Evolutionary conservation across 2,797 vertebrate genomes (phyloP), one percentile per base, ranked within the genome.

Genomic region (Mus minutoides): DNA sequence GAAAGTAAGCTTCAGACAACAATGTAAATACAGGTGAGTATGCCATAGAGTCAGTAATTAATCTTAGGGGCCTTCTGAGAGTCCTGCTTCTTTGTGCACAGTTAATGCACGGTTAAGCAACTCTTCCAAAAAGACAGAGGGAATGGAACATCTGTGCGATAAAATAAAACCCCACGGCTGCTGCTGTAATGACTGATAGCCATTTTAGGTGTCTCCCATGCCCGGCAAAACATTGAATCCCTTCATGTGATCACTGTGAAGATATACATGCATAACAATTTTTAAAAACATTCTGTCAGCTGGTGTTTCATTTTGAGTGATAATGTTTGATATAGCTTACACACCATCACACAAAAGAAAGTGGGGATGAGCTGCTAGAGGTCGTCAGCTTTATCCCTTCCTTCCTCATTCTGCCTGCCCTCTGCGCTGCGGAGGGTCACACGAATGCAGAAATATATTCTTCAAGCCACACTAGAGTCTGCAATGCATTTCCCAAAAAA

Each of bases 191-290:
- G 83, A 69, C 58, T 93, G 34, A n/a, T 87, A 77, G 43, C 69
- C 34, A 92, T 96, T 91, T 93, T 85, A 96, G 73, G 49, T 94
- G 58, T 76, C 95, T 96, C 46, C 86, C 34, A 62, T 86, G 24
- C 89, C n/a, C 40, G 73, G 0, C 60, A 34, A 80, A 91, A 80
- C 8, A 71, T 73, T 91, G 95, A 62, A 31, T 91, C 26, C 49
- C 31, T 85, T 91, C 19, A 31, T 84, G 92, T 73, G 54, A 87
- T 92, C 21, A 76, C 43, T 97, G n/a, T 34, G 14, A 90, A 90
- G 54, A 46, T 67, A 5, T 83, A 37, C 86, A n/a, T 67, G 2
- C n/a, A 54, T 71, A 69, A 31, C 26, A 92, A 77, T 19, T 12
- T 94, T 95, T 80, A 82, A 24, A 92, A 69, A 10, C 24, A 89